Evolutionary conservation across 2,797 vertebrate species (phyloP), one percentile per base, ranked within the genome.

Genomic region (Siniperca scherzeri): DNA sequence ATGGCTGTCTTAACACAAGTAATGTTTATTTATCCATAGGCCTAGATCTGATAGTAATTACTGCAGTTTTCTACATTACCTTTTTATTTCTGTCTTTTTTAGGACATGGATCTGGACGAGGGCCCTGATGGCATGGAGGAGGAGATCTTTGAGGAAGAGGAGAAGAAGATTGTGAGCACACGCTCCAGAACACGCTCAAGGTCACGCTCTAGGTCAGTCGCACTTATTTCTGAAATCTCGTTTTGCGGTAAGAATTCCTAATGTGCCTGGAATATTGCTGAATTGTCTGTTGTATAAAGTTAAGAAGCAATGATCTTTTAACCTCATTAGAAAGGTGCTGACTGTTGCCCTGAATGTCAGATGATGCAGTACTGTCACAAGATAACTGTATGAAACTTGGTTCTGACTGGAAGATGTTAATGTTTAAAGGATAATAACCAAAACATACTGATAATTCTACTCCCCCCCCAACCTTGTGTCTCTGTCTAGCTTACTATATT

Each of bases 71-170:
- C n/a, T 65, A 16, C 22, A 3, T 76, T 12, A 13, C 48, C 0
- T 42, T 44, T 30, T 7, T 61, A 14, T 61, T 75, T 46, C 36
- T 67, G 33, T 65, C 21, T 81, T 60, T 56, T 78, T 59, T 82
- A 99, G 99, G 99, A 99, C 88, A 99, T 99, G 98, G 99, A 99
- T 83, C 96, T 99, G 81, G 99, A 99, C 42, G 99, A 99, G 91
- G 97, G 96, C 57, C 98, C 98, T 21, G 99, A 99, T 82, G 96
- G 95, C 61, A 95, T 96, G 83, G 98, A 99, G 84, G 98, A 97
- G 83, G 98, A 99, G 87, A 95, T 95, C 82, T 98, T 98, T 93
- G 98, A 99, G 80, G 93, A 96, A 11, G 98, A 99, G 38, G 97
- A 98, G 83, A 99, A 98, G 93, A 98, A 98, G 89, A 88, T 96